These are phyloP conservation scores for Nineta flava DNA, from an alignment of 2,888 invertebrate species.

Conservation along the genomic window DNA sequence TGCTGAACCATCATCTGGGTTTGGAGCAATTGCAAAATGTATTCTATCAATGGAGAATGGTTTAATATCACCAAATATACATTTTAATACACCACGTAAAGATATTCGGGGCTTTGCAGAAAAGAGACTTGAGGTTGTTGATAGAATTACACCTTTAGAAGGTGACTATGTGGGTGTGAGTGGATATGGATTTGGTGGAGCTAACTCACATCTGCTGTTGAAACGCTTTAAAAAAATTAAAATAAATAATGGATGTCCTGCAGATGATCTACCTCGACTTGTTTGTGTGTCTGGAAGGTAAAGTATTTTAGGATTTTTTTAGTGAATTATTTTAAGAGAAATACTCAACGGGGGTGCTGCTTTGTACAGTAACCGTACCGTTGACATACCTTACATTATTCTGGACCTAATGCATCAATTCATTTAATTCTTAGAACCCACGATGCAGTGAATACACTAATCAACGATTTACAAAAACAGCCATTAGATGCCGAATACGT, in stretches of 20 bases:
- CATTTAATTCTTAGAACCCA: slow-evolving; percentile 38
- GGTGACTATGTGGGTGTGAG: slow-evolving; percentile 70
- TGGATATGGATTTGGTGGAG: slow-evolving; percentile 89
- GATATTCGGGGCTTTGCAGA: slow-evolving; percentile 43
- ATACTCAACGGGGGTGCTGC: background rate
- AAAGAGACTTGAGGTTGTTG: slow-evolving; percentile 53
- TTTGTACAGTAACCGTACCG: no score
- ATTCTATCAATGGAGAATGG: slow-evolving; percentile 56
- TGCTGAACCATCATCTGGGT: slow-evolving; percentile 70
- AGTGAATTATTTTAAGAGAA: background rate
- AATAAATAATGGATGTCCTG: slow-evolving; percentile 41
- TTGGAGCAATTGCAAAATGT: slow-evolving; percentile 70
- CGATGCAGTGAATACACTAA: slow-evolving; percentile 47
- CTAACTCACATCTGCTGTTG: slow-evolving; percentile 59
- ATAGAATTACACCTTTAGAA: slow-evolving; percentile 49
- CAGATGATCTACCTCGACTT: slow-evolving; percentile 53
- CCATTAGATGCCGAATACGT: slow-evolving; percentile 45
- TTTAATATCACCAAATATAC: slow-evolving; percentile 70
- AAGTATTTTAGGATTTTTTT: background rate
- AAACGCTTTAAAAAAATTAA: slow-evolving; percentile 42
- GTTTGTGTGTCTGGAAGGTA: slow-evolving; percentile 50
- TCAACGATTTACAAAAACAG: slow-evolving; percentile 43
- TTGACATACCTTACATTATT: no score
- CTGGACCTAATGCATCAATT: no score
- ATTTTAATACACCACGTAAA: slow-evolving; percentile 39